phyloP scores from a whole-genome alignment of 2,113 vertebrate genomes.

The Oreochromis spilurus region DNA sequence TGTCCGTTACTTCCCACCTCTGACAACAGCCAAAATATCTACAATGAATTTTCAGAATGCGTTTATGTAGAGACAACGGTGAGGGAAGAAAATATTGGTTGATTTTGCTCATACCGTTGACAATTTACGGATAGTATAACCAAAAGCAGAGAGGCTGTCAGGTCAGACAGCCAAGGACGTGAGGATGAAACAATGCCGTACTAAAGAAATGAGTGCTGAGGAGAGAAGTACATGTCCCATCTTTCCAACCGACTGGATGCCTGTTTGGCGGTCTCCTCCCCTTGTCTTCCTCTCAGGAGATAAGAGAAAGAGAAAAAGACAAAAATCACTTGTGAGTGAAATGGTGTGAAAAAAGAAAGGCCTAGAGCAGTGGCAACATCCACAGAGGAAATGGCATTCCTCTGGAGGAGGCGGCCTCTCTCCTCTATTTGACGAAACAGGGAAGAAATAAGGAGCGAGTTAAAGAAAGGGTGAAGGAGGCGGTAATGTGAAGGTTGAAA shows the following conservation, averaged over 20 bases:
- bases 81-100: background rate
- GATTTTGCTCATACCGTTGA: background rate
- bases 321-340: slow-evolving; percentile 55
- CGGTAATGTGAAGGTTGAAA: background rate
- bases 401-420: slow-evolving; percentile 2
- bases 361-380: slow-evolving; percentile 39
- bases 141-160: background rate
- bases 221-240: background rate
- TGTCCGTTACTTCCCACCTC: background rate
- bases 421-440: slow-evolving; percentile 40
- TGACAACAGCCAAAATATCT: slow-evolving; percentile 14
- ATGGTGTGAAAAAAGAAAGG: slow-evolving; percentile 53
- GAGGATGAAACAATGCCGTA: background rate
- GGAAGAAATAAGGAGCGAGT: background rate
- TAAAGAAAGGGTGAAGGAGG: slow-evolving; percentile 21
- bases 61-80: background rate
- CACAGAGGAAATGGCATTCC: slow-evolving; percentile 50
- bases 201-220: background rate
- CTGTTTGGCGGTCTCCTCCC: background rate
- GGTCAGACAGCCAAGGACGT: slow-evolving; percentile 18
- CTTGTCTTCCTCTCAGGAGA: slow-evolving; percentile 10
- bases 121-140: background rate
- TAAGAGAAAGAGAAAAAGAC: background rate
- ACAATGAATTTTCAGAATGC: background rate
- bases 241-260: background rate